Evolutionary conservation across 2,113 vertebrate species (phyloP).

Genomic region (Opisthocomus hoazin): DNA sequence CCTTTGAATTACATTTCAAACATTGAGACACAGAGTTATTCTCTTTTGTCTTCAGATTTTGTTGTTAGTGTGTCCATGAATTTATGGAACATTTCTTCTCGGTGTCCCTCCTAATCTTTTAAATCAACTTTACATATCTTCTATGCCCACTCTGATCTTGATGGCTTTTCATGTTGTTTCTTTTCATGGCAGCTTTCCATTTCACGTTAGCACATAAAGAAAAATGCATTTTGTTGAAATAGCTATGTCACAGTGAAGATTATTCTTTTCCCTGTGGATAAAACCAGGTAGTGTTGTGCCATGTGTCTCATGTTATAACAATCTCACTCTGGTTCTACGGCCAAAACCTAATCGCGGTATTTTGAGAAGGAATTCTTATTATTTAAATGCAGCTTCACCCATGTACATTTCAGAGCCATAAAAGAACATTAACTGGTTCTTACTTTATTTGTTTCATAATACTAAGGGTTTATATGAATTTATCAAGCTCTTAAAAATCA

Average conservation of each 20-base stretch:
- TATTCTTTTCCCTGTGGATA: conserved; percentile 6
- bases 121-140: not conserved
- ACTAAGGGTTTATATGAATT: not conserved
- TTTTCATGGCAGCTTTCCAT: not conserved
- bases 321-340: not conserved
- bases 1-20: not conserved
- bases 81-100: not conserved
- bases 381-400: conserved; percentile 7
- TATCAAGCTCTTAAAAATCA: conserved; percentile 15
- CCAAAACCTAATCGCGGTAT: not conserved
- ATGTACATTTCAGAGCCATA: not conserved
- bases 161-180: not conserved
- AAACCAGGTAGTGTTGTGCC: not conserved
- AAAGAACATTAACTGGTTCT: conserved; percentile 9
- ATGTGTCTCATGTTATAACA: not conserved
- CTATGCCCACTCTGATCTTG: not conserved
- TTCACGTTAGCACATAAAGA: conserved; percentile 18
- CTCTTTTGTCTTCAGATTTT: not conserved
- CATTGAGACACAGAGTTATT: not conserved
- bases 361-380: conserved; percentile 11
- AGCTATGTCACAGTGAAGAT: not conserved
- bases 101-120: not conserved
- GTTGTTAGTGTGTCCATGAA: not conserved
- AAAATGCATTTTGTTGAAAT: not conserved
- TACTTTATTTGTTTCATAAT: conserved; percentile 30